phyloP scores from a whole-genome alignment of 2,888 invertebrate species.

The Catocala fraxini region DNA sequence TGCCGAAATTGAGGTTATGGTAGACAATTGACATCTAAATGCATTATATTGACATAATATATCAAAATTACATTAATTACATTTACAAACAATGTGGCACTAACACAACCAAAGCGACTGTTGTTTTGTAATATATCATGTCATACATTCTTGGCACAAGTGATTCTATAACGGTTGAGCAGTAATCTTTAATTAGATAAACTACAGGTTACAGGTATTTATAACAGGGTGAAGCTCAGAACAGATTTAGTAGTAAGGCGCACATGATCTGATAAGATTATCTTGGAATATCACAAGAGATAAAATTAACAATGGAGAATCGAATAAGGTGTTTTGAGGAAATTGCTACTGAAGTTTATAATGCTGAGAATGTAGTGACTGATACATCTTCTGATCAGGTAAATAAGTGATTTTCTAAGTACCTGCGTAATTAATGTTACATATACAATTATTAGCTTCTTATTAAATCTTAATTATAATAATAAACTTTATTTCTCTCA shows the following conservation, averaged over 20 bases:
- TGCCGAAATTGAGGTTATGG: too few relatives aligned
- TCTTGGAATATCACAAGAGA: conserved; percentile 40
- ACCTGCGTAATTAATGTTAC: not conserved
- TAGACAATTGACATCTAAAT: not conserved
- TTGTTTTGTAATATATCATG: conserved; percentile 12
- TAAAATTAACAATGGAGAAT: conserved; percentile 67
- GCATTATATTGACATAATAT: not conserved
- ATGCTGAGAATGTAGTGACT: conserved; percentile 87
- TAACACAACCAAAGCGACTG: not conserved
- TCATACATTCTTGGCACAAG: conserved; percentile 42
- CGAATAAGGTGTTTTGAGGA: conserved; percentile 73
- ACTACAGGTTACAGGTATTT: conserved; percentile 44
- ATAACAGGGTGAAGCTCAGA: conserved; percentile 35
- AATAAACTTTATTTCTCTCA: too few relatives aligned
- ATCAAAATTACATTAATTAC: too few relatives aligned
- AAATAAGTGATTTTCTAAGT: conserved; percentile 21
- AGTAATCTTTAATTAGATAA: conserved; percentile 35
- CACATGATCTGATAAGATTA: conserved; percentile 4
- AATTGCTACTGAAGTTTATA: conserved; percentile 78
- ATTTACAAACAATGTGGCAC: conserved; percentile 6
- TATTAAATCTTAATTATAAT: too few relatives aligned
- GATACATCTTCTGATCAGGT: conserved; percentile 80
- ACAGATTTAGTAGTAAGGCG: conserved; percentile 31
- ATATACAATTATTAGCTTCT: too few relatives aligned
- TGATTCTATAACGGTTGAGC: conserved; percentile 20